These are phyloP conservation scores for Campaea margaritaria DNA, from an alignment of 2,888 invertebrate species.

Conservation along the genomic window DNA sequence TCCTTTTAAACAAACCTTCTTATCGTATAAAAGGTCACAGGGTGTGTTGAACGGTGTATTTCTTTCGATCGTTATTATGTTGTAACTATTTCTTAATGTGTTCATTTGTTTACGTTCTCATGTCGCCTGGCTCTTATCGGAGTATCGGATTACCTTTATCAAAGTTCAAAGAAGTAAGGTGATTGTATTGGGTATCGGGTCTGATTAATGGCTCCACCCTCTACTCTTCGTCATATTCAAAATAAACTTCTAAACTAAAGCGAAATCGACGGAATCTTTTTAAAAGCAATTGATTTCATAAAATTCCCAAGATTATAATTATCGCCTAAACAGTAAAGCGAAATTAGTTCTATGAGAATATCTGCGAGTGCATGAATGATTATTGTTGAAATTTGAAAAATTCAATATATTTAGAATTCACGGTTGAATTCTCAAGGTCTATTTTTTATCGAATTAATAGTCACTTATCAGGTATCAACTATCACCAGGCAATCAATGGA, in stretches of 20 bases:
- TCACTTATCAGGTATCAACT: constrained; percentile 34
- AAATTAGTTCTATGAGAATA: no score
- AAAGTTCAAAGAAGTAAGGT: constrained; percentile 19
- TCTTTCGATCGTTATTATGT: constrained; percentile 25
- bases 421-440: no score
- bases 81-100: constrained; percentile 9
- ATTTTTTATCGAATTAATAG: no score
- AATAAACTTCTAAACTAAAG: no score
- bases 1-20: not conserved
- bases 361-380: no score
- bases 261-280: no score
- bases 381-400: no score
- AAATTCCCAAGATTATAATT: no score
- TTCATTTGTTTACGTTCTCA: constrained; percentile 24
- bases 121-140: constrained; percentile 3
- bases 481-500: not conserved
- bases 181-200: constrained; percentile 34
- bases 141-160: constrained; percentile 22
- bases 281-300: no score
- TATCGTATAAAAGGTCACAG: not conserved
- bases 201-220: constrained; percentile 36
- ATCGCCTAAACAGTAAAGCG: no score
- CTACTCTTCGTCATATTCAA: no score
- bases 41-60: constrained; percentile 19
- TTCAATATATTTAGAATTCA: no score